Conservation (phyloP, 2,888 invertebrate genomes). For the Philopedon plagiatum region DNA sequence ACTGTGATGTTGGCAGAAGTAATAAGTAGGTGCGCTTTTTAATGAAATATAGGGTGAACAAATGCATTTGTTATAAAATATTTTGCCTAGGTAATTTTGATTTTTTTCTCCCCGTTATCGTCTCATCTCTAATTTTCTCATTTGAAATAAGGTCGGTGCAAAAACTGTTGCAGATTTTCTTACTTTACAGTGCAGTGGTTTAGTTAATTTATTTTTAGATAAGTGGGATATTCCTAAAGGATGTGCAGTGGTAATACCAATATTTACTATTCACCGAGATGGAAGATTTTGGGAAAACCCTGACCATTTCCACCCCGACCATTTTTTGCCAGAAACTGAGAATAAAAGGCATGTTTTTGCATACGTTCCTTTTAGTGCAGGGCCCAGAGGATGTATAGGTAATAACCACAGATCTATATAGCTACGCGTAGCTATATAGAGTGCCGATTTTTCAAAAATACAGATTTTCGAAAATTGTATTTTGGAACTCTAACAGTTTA, state of each 20-base stretch:
- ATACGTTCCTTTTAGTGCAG: constrained; percentile 63
- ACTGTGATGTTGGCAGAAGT: no score
- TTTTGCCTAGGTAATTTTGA: no score
- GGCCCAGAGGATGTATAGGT: constrained; percentile 62
- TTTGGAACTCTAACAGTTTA: no score
- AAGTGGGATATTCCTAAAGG: constrained; percentile 57
- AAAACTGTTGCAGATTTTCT: no score
- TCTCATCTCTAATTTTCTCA: no score
- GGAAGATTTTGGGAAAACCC: constrained; percentile 60
- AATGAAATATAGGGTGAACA: no score
- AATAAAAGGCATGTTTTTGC: constrained; percentile 58
- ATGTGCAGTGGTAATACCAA: constrained; percentile 57
- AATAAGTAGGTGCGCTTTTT: no score
- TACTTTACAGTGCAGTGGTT: neutral
- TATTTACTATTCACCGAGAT: constrained; percentile 60
- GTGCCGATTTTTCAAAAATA: no score
- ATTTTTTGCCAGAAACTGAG: constrained; percentile 61
- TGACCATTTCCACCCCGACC: constrained; percentile 63
- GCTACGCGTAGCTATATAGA: neutral
- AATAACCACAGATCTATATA: constrained; percentile 29
- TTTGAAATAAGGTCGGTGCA: no score
- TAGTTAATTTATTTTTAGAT: constrained; percentile 48
- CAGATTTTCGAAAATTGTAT: no score
- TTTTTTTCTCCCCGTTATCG: no score
- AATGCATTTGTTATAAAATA: no score